These are phyloP conservation scores for Sphyrna mokarran DNA, from an alignment of 2,113 vertebrate species.

Conservation along the genomic window DNA sequence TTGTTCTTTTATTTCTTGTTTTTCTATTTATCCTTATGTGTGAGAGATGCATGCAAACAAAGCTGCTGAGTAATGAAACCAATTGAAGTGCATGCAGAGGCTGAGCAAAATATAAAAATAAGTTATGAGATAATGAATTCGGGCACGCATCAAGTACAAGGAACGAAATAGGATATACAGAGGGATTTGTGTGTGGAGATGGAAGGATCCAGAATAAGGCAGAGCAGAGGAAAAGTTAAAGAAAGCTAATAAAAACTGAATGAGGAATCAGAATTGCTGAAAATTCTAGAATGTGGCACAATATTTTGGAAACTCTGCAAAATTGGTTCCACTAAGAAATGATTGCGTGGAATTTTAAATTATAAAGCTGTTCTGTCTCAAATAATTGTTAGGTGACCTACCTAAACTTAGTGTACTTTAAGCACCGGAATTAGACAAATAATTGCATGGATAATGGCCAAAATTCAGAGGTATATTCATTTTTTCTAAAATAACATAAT, in stretches of 20 bases:
- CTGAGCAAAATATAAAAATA: background rate
- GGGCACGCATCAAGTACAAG: background rate
- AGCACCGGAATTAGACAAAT: conserved; percentile 4
- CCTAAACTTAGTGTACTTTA: background rate
- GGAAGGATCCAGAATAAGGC: background rate
- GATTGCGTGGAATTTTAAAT: background rate
- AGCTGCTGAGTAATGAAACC: background rate
- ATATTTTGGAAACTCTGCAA: background rate
- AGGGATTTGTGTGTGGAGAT: background rate
- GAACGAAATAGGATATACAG: background rate
- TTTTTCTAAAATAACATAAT: background rate
- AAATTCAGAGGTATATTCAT: conserved; percentile 1
- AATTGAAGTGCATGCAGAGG: background rate
- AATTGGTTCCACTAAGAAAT: background rate
- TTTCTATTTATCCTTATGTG: background rate
- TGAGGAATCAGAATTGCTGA: background rate
- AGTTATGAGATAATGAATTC: background rate
- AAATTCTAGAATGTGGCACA: background rate
- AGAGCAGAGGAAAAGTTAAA: background rate
- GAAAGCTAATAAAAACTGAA: background rate
- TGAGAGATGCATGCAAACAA: background rate
- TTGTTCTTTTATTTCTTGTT: background rate
- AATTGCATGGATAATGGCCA: background rate
- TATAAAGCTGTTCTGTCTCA: background rate
- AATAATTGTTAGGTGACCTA: background rate